These are phyloP conservation scores for Cecropterus lyciades DNA, from an alignment of 1,140 invertebrate genomes.

Conservation along the genomic window DNA sequence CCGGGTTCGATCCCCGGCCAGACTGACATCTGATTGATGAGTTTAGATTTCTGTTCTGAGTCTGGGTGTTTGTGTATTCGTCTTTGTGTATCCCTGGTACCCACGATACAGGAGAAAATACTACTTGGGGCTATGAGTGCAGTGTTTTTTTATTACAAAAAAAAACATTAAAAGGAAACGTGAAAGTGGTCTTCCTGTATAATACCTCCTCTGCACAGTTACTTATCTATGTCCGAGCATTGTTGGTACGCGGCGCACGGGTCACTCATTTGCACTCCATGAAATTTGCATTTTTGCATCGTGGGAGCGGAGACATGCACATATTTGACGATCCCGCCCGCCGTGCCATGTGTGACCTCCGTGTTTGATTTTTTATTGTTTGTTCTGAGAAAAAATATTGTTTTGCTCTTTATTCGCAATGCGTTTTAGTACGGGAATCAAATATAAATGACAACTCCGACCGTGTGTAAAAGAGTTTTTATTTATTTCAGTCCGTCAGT, in stretches of 20 bases:
- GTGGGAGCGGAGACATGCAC: conserved; percentile 43
- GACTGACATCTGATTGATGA: too few species aligned
- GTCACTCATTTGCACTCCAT: conserved; percentile 49
- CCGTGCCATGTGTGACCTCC: conserved; percentile 8
- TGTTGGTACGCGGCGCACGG: conserved; percentile 44
- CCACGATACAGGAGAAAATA: too few species aligned
- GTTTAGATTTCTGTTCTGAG: too few species aligned
- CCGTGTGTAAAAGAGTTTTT: too few species aligned
- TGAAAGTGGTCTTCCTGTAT: background rate
- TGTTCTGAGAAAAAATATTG: background rate
- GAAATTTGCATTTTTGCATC: conserved; percentile 52
- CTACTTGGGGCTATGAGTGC: too few species aligned
- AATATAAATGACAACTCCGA: too few species aligned
- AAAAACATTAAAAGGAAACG: background rate
- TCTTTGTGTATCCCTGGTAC: too few species aligned
- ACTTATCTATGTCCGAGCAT: conserved; percentile 7
- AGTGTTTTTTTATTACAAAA: too few species aligned
- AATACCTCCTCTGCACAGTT: conserved; percentile 3
- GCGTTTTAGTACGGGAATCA: background rate
- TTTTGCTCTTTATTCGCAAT: background rate
- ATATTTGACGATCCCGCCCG: conserved; percentile 37
- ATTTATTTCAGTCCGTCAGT: too few species aligned
- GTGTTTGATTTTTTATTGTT: conserved; percentile 8
- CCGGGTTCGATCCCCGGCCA: too few species aligned
- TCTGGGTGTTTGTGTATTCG: too few species aligned